Percentiles rank a stretch among this genome's conserved stretches.
These are phyloP conservation scores for Bradypodion ventrale DNA, from an alignment of 2,797 vertebrate genomes.

Conservation along the genomic window DNA sequence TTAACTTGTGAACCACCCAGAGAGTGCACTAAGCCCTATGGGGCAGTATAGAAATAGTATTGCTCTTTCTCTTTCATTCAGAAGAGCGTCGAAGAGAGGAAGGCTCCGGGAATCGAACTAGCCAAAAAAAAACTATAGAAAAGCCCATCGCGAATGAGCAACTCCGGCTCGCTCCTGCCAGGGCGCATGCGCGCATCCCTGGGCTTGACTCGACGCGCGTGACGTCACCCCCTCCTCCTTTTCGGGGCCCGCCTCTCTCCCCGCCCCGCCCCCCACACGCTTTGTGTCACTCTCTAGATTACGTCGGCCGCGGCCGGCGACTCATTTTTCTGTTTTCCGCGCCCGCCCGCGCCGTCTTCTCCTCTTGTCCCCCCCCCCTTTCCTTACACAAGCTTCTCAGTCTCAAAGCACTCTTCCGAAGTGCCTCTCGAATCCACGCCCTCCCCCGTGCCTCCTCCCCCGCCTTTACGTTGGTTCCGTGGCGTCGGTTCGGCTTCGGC, in stretches of 20 bases:
- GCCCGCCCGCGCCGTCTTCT: conserved; percentile 37
- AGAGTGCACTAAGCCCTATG: no score
- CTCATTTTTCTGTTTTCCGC: conserved; percentile 47
- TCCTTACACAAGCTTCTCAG: background rate
- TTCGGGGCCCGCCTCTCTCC: background rate
- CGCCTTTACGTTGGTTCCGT: conserved; percentile 1
- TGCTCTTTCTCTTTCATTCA: no score
- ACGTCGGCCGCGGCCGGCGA: conserved; percentile 1
- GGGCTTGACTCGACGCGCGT: background rate
- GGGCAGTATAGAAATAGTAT: no score
- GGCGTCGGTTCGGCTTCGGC: conserved; percentile 26
- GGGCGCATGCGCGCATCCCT: conserved; percentile 9
- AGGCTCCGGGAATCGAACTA: no score
- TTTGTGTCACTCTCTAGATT: background rate
- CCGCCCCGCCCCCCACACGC: no score
- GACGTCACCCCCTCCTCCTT: conserved; percentile 45
- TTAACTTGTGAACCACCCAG: no score
- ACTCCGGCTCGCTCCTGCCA: no score
- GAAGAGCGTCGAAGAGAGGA: no score
- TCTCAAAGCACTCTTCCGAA: background rate
- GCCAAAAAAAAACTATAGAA: no score
- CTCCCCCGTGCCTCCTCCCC: no score
- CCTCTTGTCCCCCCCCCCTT: background rate
- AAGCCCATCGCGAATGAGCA: no score
- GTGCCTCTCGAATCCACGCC: background rate